A percentile compares a stretch with the other conserved stretches of the same genome.
Conservation (phyloP, 2,113 vertebrate genomes). For the Seriola quinqueradiata region DNA sequence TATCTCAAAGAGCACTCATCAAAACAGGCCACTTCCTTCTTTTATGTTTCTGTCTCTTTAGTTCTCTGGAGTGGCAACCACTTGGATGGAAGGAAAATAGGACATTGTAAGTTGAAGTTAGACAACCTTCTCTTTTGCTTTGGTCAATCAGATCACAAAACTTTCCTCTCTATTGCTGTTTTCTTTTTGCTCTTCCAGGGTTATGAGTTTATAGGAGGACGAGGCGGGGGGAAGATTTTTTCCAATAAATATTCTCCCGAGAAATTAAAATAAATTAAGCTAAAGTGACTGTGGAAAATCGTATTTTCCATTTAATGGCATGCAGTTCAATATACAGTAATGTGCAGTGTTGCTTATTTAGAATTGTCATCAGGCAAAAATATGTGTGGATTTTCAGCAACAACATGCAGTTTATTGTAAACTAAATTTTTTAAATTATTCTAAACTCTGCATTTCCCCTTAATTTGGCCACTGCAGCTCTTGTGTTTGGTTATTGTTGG, state of each 20-base stretch:
- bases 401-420: slow-evolving; percentile 7
- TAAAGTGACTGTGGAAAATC: slow-evolving; percentile 68
- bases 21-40: slow-evolving; percentile 83
- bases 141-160: slow-evolving; percentile 70
- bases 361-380: slow-evolving; percentile 10
- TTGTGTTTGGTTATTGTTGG: slow-evolving; percentile 8
- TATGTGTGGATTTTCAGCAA: slow-evolving; percentile 20
- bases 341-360: slow-evolving; percentile 19
- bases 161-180: slow-evolving; percentile 65
- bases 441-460: background rate
- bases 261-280: slow-evolving; percentile 62
- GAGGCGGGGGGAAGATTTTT: slow-evolving; percentile 30
- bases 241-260: slow-evolving; percentile 49
- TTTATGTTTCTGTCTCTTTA: slow-evolving; percentile 86
- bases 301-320: slow-evolving; percentile 63
- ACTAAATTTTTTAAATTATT: slow-evolving; percentile 8
- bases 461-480: background rate
- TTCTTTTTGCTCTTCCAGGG: slow-evolving; percentile 56
- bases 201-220: slow-evolving; percentile 32
- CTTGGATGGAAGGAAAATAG: slow-evolving; percentile 87
- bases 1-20: slow-evolving; percentile 83
- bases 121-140: slow-evolving; percentile 80
- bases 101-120: slow-evolving; percentile 86
- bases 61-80: slow-evolving; percentile 88
- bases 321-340: slow-evolving; percentile 49